Conservation (phyloP, 2,888 invertebrate genomes). For the Quadroppia sp. region DNA sequence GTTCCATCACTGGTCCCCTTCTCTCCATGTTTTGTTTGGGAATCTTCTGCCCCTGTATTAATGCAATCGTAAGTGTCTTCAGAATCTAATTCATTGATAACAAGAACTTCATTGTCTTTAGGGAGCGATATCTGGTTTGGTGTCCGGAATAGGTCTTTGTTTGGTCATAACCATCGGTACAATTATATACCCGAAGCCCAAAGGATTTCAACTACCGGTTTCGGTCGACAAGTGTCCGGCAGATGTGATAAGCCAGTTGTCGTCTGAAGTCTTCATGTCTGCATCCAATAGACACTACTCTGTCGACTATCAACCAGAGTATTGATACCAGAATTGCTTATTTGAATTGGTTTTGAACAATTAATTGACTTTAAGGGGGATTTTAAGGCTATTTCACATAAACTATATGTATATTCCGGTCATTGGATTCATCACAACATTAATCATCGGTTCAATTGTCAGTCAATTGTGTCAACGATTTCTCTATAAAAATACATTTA, state of each 20-base stretch:
- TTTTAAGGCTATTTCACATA: not conserved
- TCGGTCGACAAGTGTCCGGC: not conserved
- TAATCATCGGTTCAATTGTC: not conserved
- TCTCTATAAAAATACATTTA: not conserved
- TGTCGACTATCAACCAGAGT: not conserved
- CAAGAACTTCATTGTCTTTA: not conserved
- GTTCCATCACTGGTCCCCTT: slow-evolving; percentile 41
- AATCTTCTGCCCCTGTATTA: slow-evolving; percentile 39
- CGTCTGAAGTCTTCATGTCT: not conserved
- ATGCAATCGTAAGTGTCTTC: slow-evolving; percentile 31
- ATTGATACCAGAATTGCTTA: not conserved
- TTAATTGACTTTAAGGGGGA: not conserved
- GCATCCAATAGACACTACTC: not conserved
- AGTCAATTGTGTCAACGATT: not conserved
- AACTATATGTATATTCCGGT: slow-evolving; percentile 21
- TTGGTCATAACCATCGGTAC: slow-evolving; percentile 3
- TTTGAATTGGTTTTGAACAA: too few species aligned
- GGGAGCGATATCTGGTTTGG: slow-evolving; percentile 20
- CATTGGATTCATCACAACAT: slow-evolving; percentile 16
- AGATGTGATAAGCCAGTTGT: not conserved
- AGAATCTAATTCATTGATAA: not conserved
- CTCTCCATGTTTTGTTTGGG: slow-evolving; percentile 42
- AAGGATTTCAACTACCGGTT: slow-evolving; percentile 21
- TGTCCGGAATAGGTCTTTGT: slow-evolving; percentile 23
- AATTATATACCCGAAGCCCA: not conserved